Percentiles rank a stretch among this genome's conserved stretches.
Conservation (phyloP, 2,113 vertebrate genomes). For the Hirundichthys speculiger region DNA sequence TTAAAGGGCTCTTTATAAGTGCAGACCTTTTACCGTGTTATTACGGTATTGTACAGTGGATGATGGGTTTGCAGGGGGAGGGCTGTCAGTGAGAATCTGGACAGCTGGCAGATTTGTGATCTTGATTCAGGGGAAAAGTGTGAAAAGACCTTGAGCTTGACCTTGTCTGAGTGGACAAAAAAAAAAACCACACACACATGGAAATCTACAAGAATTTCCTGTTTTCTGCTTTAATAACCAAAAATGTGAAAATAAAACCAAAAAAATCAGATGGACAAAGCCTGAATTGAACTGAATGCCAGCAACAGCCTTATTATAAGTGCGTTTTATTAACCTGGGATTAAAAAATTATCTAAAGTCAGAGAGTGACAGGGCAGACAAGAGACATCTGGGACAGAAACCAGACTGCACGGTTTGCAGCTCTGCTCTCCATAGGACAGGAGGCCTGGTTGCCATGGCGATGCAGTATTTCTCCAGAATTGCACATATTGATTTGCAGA, state of each 20-base stretch:
- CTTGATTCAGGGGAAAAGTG: too few relatives aligned
- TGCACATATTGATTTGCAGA: slow-evolving; percentile 98
- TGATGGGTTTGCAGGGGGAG: not conserved
- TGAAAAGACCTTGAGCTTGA: too few relatives aligned
- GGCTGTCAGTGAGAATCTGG: not conserved
- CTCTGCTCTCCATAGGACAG: slow-evolving; percentile 85
- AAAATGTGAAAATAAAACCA: too few relatives aligned
- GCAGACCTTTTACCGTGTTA: not conserved
- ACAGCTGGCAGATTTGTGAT: too few relatives aligned
- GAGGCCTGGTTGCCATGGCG: slow-evolving; percentile 96
- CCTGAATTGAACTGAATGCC: not conserved
- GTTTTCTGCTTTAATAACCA: too few relatives aligned
- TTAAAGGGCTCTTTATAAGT: not conserved
- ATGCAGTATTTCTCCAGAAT: slow-evolving; percentile 98
- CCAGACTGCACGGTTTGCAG: slow-evolving; percentile 80
- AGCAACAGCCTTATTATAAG: not conserved
- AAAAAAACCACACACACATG: too few relatives aligned
- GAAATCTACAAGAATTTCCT: too few relatives aligned
- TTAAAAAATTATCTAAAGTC: slow-evolving; percentile 13
- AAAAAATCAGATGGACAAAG: not conserved
- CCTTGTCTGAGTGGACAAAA: too few relatives aligned
- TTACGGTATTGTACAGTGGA: not conserved
- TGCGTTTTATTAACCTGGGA: not conserved
- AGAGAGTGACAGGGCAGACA: slow-evolving; percentile 8
- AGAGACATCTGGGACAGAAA: slow-evolving; percentile 39